Percentiles rank a stretch among this genome's conserved stretches.
Evolutionary conservation across 2,888 invertebrate species (phyloP).

Genomic region (Eupeodes luniger): DNA sequence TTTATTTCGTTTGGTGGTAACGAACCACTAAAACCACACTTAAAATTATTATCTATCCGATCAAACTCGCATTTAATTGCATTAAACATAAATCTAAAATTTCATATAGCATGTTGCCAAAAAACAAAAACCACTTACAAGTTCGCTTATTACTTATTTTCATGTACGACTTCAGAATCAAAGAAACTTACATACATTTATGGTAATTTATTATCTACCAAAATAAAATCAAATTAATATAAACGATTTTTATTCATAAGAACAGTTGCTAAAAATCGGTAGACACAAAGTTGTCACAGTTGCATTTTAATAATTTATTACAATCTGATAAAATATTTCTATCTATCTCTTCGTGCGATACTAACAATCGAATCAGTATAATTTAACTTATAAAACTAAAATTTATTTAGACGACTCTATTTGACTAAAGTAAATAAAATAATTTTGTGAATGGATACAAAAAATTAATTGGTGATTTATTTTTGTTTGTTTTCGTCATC

Average conservation of each 20-base stretch:
- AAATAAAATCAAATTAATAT: background rate
- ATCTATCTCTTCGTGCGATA: background rate
- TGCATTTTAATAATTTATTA: conserved; percentile 58
- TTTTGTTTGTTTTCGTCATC: conserved; percentile 70
- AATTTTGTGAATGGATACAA: background rate
- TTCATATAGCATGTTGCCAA: conserved; percentile 32
- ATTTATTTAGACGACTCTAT: conserved; percentile 33
- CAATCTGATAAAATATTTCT: conserved; percentile 17
- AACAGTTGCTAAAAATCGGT: conserved; percentile 63
- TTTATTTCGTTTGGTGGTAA: background rate
- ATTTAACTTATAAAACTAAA: conserved; percentile 35
- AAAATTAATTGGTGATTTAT: conserved; percentile 52
- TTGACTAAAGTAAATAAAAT: background rate
- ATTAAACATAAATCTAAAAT: conserved; percentile 40
- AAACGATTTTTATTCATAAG: conserved; percentile 37
- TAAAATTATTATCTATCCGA: conserved; percentile 25
- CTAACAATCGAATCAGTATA: conserved; percentile 12
- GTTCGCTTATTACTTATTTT: conserved; percentile 20
- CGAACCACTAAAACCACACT: background rate
- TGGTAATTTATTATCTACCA: conserved; percentile 40
- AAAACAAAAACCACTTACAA: conserved; percentile 14
- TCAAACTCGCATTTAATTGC: conserved; percentile 32
- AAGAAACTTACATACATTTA: background rate
- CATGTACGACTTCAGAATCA: conserved; percentile 18
- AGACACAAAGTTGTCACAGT: conserved; percentile 57